Evolutionary conservation across 2,113 vertebrate species (phyloP), one percentile per base, ranked within the genome.

Genomic region (Tenebrosternarchus preto): DNA sequence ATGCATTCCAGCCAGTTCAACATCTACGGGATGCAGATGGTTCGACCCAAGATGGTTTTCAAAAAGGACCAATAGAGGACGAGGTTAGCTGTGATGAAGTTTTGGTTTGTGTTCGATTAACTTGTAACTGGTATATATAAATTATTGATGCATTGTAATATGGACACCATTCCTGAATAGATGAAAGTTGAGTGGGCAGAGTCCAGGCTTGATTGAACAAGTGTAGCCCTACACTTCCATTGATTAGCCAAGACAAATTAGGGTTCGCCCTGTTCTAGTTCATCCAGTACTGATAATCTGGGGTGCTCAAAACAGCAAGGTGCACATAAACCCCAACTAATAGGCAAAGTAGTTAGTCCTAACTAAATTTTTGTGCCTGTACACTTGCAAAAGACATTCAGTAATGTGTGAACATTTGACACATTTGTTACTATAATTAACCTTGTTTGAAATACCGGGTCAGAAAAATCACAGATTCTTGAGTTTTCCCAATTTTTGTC

Each of bases 81-180:
- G 33, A 17, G 4, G 19, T 11, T 63, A 25, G 17, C 25, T 77
- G 20, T 33, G 43, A n/a, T 39, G 22, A 77, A 63, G 31, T 55
- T 50, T 63, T 36, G 68, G 46, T 2, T n/a, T 22, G 19, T 19
- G 57, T 36, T 22, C 76, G 86, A n/a, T n/a, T n/a, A n/a, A 79
- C 74, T 8, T 73, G 85, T 86, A 86, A 78, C 87, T 72, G 69
- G 80, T 83, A 66, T 60, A 72, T 81, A 88, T 92, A 78, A 91
- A 92, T 92, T 90, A 92, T 92, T 89, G 87, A 92, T 19, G 2
- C 29, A 36, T 29, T 76, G 88, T 90, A 90, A 90, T 92, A 90
- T 91, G 88, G 89, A 92, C 90, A 88, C 89, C 88, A 78, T 87
- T 86, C 87, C 66, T 46, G 76, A 79, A 88, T 88, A 84, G 89